A percentile compares a stretch with the other conserved stretches of the same genome.
These are phyloP conservation scores for Lasioglossum lativentre DNA, from an alignment of 2,888 invertebrate genomes.

Conservation along the genomic window DNA sequence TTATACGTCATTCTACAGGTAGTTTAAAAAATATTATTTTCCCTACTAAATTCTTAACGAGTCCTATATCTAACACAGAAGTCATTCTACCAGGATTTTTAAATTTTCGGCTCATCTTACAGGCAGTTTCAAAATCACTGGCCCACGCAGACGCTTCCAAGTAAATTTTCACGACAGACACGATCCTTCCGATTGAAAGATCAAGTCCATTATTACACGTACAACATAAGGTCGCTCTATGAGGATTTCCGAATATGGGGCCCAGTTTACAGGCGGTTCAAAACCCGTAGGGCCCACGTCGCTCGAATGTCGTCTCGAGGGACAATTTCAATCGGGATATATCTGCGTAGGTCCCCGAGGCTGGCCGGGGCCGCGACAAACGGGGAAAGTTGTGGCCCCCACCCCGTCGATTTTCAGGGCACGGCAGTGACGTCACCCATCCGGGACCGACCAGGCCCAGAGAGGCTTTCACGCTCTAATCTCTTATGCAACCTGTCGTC, in stretches of 20 bases:
- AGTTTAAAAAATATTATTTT: neutral
- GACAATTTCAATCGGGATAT: conserved; percentile 12
- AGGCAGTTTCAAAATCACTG: too few relatives aligned
- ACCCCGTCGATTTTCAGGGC: conserved; percentile 66
- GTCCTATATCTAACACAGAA: too few relatives aligned
- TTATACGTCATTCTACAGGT: neutral
- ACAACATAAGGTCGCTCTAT: neutral
- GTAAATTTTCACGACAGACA: neutral
- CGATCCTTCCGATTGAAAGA: neutral
- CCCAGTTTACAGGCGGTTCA: neutral
- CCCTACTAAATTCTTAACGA: neutral
- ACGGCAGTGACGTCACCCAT: conserved; percentile 82
- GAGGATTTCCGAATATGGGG: neutral
- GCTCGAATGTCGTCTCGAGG: neutral
- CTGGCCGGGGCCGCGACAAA: conserved; percentile 51
- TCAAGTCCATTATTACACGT: neutral
- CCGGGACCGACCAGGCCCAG: conserved; percentile 77
- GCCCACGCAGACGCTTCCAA: too few relatives aligned
- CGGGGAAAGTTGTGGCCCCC: conserved; percentile 81
- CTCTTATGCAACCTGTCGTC: conserved; percentile 82
- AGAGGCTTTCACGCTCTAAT: conserved; percentile 84
- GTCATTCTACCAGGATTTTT: too few relatives aligned
- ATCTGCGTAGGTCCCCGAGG: conserved; percentile 45
- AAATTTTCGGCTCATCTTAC: too few relatives aligned
- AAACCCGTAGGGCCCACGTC: neutral